phyloP scores from a whole-genome alignment of 2,797 vertebrate genomes.

The Sarcoramphus papa region DNA sequence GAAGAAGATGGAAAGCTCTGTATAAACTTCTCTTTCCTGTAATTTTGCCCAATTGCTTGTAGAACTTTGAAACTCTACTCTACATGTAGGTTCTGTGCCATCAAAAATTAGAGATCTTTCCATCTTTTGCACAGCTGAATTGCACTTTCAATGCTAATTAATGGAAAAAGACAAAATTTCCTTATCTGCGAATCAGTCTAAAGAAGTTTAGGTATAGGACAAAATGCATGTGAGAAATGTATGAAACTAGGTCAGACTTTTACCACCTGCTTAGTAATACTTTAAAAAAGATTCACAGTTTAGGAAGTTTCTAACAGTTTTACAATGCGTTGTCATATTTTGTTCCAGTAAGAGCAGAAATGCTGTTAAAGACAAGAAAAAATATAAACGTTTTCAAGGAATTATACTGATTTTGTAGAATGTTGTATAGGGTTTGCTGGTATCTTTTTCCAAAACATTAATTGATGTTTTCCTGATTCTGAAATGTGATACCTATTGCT shows the following conservation, averaged over 20 bases:
- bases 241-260: neutral
- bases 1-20: neutral
- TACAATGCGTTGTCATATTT: neutral
- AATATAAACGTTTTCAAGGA: neutral
- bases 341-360: neutral
- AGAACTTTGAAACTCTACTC: neutral
- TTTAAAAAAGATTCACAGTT: neutral
- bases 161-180: neutral
- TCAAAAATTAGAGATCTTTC: neutral
- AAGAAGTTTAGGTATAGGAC: neutral
- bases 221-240: neutral
- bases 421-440: neutral
- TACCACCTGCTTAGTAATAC: neutral
- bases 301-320: neutral
- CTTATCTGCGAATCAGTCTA: neutral
- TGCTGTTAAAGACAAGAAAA: neutral
- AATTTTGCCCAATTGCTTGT: neutral
- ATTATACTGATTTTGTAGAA: neutral
- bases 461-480: neutral
- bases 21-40: neutral
- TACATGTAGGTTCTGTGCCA: neutral
- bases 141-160: neutral
- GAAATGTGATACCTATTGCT: neutral
- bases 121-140: neutral
- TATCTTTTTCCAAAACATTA: neutral